Percentiles rank a stretch among this genome's conserved stretches.
Conservation (phyloP, 2,113 vertebrate species). For the Willisornis vidua region DNA sequence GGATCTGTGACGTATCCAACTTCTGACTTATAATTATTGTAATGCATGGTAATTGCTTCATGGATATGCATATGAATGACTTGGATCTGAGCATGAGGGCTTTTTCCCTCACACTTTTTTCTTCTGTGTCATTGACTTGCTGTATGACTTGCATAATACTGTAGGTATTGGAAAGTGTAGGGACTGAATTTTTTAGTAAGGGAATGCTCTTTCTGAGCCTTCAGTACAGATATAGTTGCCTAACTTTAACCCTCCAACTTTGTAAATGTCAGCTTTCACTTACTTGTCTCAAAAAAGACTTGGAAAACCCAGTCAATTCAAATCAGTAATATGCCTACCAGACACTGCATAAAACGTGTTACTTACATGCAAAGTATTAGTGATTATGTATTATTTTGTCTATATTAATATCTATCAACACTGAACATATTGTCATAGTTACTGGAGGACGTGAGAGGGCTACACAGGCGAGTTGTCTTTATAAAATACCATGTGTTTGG, state of each 20-base stretch:
- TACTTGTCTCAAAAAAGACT: background rate
- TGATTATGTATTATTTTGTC: conserved; percentile 66
- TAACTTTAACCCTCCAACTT: background rate
- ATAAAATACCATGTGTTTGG: conserved; percentile 60
- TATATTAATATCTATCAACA: conserved; percentile 65
- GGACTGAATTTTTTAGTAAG: background rate
- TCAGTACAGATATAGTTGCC: background rate
- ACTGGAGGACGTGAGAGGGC: conserved; percentile 36
- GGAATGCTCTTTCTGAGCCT: background rate
- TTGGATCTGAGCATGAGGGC: background rate
- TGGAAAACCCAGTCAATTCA: conserved; percentile 23
- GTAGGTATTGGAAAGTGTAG: background rate
- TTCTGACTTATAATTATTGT: background rate
- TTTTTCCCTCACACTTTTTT: background rate
- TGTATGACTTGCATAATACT: background rate
- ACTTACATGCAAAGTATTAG: conserved; percentile 57
- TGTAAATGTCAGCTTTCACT: conserved; percentile 15
- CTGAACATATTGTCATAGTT: conserved; percentile 62
- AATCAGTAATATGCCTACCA: background rate
- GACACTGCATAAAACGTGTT: conserved; percentile 1
- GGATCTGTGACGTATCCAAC: background rate
- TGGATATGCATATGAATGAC: background rate
- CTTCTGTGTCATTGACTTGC: background rate
- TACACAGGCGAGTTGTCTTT: background rate
- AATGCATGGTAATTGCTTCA: background rate